Conservation (phyloP, 2,797 vertebrate species). For the Sebastes oblongus region DNA sequence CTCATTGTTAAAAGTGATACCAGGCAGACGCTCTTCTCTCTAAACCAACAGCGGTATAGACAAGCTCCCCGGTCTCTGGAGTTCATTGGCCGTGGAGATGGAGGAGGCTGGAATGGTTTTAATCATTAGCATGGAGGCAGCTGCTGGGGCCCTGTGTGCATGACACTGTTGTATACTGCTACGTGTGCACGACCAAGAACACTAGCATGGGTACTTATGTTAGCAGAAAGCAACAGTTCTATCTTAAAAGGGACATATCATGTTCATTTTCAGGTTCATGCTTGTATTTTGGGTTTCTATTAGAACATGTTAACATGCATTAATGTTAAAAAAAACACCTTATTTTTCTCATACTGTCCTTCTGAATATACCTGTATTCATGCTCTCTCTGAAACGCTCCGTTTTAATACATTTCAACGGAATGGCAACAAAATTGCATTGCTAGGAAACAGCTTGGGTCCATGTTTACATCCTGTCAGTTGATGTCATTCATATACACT, state of each 20-base stretch:
- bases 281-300: too few relatives aligned
- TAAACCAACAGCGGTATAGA: not conserved
- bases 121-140: conserved; percentile 4
- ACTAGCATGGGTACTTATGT: not conserved
- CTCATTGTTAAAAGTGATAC: conserved; percentile 6
- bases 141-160: not conserved
- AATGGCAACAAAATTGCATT: too few relatives aligned
- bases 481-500: too few relatives aligned
- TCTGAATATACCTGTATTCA: too few relatives aligned
- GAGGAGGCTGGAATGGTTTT: conserved; percentile 17
- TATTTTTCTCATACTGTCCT: too few relatives aligned
- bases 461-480: too few relatives aligned
- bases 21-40: not conserved
- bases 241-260: not conserved
- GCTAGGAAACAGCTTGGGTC: too few relatives aligned
- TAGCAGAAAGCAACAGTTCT: not conserved
- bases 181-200: not conserved
- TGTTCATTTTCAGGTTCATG: too few relatives aligned
- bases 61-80: not conserved
- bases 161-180: not conserved
- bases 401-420: too few relatives aligned
- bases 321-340: too few relatives aligned
- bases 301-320: too few relatives aligned
- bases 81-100: conserved; percentile 29
- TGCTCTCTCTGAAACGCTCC: too few relatives aligned